These are phyloP conservation scores for Bufo bufo DNA, from an alignment of 2,113 vertebrate species.

Conservation along the genomic window DNA sequence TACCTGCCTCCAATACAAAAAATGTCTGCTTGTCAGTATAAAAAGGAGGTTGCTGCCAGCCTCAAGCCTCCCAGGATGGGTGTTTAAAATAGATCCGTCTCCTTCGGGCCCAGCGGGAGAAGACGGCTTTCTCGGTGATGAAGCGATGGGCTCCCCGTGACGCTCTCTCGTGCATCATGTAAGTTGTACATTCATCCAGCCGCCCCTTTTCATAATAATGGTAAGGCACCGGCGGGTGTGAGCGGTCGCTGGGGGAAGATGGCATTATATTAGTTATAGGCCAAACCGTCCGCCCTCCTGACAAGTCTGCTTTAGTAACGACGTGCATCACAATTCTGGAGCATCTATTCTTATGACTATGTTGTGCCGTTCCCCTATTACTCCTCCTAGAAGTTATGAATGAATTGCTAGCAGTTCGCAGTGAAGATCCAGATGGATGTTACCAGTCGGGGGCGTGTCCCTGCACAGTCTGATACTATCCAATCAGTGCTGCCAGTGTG, in stretches of 20 bases:
- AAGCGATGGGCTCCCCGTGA: constrained; percentile 86
- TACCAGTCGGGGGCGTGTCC: too few species aligned
- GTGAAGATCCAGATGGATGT: too few species aligned
- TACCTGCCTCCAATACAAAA: background rate
- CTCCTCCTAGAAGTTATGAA: too few species aligned
- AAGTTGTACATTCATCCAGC: constrained; percentile 87
- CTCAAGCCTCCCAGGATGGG: constrained; percentile 74
- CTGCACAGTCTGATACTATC: too few species aligned
- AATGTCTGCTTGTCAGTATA: background rate
- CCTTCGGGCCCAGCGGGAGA: constrained; percentile 87
- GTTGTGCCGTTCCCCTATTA: too few species aligned
- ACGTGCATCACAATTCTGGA: too few species aligned
- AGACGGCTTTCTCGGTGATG: constrained; percentile 93
- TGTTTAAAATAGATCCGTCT: constrained; percentile 81
- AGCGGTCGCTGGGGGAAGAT: constrained; percentile 65
- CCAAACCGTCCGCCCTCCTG: too few species aligned
- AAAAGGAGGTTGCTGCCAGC: background rate
- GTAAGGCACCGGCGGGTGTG: constrained; percentile 82
- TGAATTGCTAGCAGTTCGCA: too few species aligned
- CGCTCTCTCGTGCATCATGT: constrained; percentile 81
- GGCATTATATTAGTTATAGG: background rate
- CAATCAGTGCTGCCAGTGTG: too few species aligned
- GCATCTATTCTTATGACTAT: too few species aligned
- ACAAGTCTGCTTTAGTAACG: too few species aligned
- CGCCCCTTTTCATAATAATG: constrained; percentile 89